phyloP scores from a whole-genome alignment of 2,113 vertebrate genomes.

The Galbula dea region DNA sequence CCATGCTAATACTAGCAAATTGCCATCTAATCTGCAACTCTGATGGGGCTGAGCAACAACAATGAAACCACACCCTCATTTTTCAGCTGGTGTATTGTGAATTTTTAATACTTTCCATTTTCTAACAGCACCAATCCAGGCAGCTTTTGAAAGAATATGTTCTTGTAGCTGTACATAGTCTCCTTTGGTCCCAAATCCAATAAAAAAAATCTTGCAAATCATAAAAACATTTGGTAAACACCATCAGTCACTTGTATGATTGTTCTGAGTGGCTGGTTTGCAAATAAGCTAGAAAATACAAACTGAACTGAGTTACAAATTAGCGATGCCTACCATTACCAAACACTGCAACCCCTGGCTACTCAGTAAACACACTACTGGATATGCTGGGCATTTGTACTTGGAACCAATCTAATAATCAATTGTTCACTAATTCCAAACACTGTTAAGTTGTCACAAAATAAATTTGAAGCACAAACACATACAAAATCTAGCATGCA shows the following conservation, averaged over 20 bases:
- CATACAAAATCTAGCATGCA: background rate
- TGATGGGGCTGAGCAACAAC: background rate
- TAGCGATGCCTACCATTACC: background rate
- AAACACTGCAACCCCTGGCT: background rate
- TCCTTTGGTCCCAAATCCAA: background rate
- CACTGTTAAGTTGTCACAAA: background rate
- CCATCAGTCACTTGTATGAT: rapidly evolving
- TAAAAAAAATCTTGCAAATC: background rate
- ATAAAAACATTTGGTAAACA: background rate
- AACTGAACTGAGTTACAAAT: background rate
- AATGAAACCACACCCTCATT: background rate
- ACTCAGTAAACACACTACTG: background rate
- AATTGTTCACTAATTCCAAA: background rate
- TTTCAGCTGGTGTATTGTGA: background rate
- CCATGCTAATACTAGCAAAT: rapidly evolving
- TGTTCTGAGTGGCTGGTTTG: background rate
- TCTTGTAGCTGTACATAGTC: background rate
- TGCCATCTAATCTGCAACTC: rapidly evolving
- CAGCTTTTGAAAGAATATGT: background rate
- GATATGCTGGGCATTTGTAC: background rate
- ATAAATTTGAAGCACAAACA: background rate
- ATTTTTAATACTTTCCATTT: background rate
- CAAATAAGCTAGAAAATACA: background rate
- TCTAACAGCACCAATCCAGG: background rate
- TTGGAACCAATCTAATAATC: background rate